Conservation (phyloP, 2,797 vertebrate species). For the Intellagama lesueurii region DNA sequence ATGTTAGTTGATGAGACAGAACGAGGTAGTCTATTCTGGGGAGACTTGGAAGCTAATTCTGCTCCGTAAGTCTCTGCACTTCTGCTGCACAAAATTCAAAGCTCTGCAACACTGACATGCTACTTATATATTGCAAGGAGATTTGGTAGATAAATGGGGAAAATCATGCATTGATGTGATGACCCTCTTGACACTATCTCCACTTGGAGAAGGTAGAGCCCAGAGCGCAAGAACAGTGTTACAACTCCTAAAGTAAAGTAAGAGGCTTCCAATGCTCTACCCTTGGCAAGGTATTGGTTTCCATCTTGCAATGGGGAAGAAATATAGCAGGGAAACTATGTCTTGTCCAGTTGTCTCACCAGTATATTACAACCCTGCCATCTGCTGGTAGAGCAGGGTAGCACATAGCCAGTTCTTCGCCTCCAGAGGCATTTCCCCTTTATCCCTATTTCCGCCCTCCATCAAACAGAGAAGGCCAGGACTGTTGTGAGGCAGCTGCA, state of each 20-base stretch:
- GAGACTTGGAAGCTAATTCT: no score
- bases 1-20: no score
- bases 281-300: not conserved
- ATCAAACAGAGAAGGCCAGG: no score
- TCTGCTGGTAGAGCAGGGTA: not conserved
- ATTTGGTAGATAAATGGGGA: no score
- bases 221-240: not conserved
- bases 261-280: no score
- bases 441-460: no score
- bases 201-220: not conserved
- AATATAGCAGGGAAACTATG: not conserved
- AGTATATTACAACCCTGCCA: fast-evolving
- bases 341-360: not conserved
- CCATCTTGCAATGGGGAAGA: not conserved
- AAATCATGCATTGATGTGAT: not conserved
- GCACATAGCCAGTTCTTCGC: no score
- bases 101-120: not conserved
- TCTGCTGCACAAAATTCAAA: not conserved
- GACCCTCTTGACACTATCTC: not conserved
- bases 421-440: no score
- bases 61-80: no score
- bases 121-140: not conserved
- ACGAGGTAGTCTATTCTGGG: no score
- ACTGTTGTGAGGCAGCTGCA: no score
- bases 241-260: no score